Conservation (phyloP, 64 coral and sea anemone species). For the Astreopora myriophthalma region DNA sequence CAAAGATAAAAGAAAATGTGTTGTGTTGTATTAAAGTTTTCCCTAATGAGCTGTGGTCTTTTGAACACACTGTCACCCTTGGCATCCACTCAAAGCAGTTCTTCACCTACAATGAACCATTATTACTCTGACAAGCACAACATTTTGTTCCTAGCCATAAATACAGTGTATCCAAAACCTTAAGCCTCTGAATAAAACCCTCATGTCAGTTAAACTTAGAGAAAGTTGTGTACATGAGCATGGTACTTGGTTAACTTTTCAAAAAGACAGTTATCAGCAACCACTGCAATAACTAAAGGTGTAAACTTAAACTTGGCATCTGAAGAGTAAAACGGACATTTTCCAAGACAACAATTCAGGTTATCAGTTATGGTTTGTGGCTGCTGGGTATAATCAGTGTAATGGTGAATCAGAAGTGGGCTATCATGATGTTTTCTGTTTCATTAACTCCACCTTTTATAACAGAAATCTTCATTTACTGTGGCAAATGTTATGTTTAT, state of each 20-base stretch:
- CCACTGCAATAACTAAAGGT: too few species aligned
- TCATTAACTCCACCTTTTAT: neutral
- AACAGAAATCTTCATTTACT: neutral
- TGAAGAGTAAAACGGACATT: too few species aligned
- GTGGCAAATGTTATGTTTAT: constrained; percentile 4
- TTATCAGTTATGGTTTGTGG: neutral
- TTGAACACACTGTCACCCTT: too few species aligned
- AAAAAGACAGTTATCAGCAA: too few species aligned
- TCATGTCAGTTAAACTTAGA: neutral
- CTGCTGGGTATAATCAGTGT: neutral
- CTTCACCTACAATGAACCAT: neutral
- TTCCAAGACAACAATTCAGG: too few species aligned
- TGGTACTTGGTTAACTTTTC: too few species aligned
- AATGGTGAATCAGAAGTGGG: neutral
- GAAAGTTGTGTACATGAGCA: too few species aligned
- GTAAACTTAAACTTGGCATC: too few species aligned
- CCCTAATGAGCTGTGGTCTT: too few species aligned
- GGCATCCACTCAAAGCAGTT: neutral
- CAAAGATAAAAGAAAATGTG: too few species aligned
- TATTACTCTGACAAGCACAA: neutral
- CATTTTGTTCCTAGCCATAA: neutral
- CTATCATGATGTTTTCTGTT: neutral
- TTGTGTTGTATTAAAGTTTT: too few species aligned
- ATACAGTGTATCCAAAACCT: too few species aligned
- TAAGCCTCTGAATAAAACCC: neutral